Evolutionary conservation across 2,797 vertebrate genomes (phyloP), one percentile per base, ranked within the genome.

Genomic region (Cuculus canorus): DNA sequence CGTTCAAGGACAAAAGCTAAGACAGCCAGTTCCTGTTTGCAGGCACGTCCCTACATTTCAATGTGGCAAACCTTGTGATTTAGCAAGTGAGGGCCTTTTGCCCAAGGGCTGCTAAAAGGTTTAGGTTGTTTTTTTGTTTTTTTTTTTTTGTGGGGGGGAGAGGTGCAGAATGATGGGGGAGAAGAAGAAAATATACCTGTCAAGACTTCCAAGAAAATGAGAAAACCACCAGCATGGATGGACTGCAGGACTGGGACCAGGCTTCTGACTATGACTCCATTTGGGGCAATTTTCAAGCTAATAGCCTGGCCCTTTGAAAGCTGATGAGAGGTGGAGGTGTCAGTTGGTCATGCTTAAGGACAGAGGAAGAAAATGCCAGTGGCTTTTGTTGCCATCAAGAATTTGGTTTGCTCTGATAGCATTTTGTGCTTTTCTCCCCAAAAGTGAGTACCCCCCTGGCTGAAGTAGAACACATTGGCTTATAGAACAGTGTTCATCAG

Each of bases 1-100:
- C 53, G 56, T 78, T 96, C 96, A 96, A 96, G 96, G 94, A 97
- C 91, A 96, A 96, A 92, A 90, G 93, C 86, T 90, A 93, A 97
- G 94, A 94, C 96, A 97, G 96, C 89, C 95, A 97, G 96, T 97
- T 97, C 95, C 94, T 86, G 0, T 93, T 95, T 91, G 83, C 3
- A 65, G 96, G 94, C 96, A 97, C 79, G 96, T 96, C 93, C 88
- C 90, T 96, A n/a, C 95, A 94, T 93, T 96, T 95, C 93, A 48
- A 35, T 82, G 89, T 87, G 92, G 92, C 75, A 92, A 97, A 94
- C 76, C 79, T 95, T 89, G 87, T 92, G 94, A 93, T 96, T 95
- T 96, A 96, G 88, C 92, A 96, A 96, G 90, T 54, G 13, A 80
- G 86, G 68, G 60, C 79, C 63, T 90, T 56, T 66, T 87, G 78